Conservation (phyloP, 1,140 invertebrate species). For the Adoxophyes honmai region DNA sequence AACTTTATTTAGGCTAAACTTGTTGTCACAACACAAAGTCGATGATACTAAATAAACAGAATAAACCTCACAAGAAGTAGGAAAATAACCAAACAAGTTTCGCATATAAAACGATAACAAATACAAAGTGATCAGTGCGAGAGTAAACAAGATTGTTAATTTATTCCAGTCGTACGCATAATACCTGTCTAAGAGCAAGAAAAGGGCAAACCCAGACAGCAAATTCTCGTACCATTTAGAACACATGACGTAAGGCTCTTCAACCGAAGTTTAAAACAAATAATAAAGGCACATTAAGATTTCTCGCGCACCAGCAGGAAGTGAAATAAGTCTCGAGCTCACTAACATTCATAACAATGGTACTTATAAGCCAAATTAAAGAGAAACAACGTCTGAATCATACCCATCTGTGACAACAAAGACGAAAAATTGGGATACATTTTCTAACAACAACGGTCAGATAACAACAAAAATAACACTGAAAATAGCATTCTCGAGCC, state of each 20-base stretch:
- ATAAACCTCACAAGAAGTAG: no score
- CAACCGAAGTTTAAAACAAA: neutral
- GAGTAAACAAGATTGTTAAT: constrained; percentile 9
- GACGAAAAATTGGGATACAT: constrained; percentile 19
- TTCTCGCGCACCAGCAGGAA: neutral
- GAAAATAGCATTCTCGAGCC: no score
- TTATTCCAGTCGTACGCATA: neutral
- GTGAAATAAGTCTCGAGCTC: constrained; percentile 21
- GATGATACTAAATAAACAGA: no score
- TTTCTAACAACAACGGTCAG: neutral
- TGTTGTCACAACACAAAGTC: no score
- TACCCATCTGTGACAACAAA: constrained; percentile 30
- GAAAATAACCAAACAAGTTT: neutral
- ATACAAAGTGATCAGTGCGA: constrained; percentile 1
- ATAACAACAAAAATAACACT: no score
- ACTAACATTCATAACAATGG: constrained; percentile 32
- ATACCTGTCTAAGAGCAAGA: constrained; percentile 3
- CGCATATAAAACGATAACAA: constrained; percentile 6
- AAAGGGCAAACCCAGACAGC: neutral
- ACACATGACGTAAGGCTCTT: neutral
- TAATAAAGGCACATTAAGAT: neutral
- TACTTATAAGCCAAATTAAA: constrained; percentile 29
- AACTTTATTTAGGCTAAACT: no score
- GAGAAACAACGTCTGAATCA: constrained; percentile 32
- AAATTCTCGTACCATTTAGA: neutral